Evolutionary conservation across 2,113 vertebrate species (phyloP).

Genomic region (Vireo altiloquus): DNA sequence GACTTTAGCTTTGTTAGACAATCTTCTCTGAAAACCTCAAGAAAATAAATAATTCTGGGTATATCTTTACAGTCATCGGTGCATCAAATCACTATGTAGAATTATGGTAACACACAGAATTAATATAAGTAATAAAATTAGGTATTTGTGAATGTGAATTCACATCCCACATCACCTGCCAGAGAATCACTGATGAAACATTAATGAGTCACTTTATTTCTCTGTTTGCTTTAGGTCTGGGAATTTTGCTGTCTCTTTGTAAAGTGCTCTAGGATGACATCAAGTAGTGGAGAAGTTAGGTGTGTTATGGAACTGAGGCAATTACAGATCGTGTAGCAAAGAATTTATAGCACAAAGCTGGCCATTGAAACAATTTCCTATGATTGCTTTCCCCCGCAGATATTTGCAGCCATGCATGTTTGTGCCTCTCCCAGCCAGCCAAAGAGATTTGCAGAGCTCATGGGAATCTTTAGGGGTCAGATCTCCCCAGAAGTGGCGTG

Average conservation of each 20-base stretch:
- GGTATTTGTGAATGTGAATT: background rate
- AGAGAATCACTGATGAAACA: background rate
- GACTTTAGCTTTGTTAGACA: background rate
- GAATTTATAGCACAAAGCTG: background rate
- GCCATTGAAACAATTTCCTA: background rate
- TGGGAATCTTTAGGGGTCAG: background rate
- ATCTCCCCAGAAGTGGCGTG: background rate
- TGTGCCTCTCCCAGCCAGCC: background rate
- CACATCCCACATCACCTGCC: background rate
- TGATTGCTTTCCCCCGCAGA: background rate
- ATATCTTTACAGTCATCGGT: background rate
- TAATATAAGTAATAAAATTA: background rate
- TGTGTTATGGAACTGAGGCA: background rate
- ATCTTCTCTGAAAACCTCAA: background rate
- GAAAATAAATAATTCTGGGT: background rate
- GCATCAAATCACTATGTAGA: background rate
- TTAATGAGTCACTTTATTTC: slow-evolving; percentile 16
- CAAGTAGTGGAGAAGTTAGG: background rate
- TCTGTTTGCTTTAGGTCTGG: slow-evolving; percentile 35
- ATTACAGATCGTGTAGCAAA: background rate
- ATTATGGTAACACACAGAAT: background rate
- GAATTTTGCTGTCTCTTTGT: background rate
- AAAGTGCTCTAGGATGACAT: background rate
- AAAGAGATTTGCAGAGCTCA: background rate
- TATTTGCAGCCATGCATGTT: background rate